Conservation (phyloP, 2,888 invertebrate genomes). For the Clanis bilineata region DNA sequence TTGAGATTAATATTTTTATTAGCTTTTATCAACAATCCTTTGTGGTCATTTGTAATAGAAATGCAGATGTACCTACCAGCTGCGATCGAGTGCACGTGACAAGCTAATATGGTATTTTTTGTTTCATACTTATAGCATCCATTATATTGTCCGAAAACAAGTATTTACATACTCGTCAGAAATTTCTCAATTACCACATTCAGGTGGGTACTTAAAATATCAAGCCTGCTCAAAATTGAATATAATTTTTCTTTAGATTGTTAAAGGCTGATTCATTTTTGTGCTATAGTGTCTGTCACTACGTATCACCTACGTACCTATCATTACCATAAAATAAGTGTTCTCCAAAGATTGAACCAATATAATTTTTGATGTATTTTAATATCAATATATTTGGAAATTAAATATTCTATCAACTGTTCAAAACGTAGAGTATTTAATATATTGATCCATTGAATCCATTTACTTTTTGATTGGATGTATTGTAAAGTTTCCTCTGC, state of each 20-base stretch:
- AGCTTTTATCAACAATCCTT: conserved; percentile 20
- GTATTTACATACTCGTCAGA: no score
- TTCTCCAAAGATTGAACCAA: no score
- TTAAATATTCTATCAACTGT: no score
- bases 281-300: not conserved
- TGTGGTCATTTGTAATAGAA: not conserved
- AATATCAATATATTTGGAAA: not conserved
- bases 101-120: no score
- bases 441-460: not conserved
- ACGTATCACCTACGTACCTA: no score
- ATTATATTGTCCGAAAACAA: no score
- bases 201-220: not conserved
- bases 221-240: not conserved
- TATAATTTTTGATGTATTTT: not conserved
- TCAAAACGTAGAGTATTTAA: not conserved
- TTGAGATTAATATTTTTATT: conserved; percentile 30
- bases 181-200: no score
- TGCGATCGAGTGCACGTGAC: not conserved
- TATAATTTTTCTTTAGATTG: not conserved
- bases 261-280: not conserved
- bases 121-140: not conserved
- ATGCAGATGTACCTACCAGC: not conserved
- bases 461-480: no score
- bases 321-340: not conserved
- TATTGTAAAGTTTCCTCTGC: not conserved